Evolutionary conservation across 1,140 invertebrate species (phyloP).

Genomic region (Drosophila watanabei): DNA sequence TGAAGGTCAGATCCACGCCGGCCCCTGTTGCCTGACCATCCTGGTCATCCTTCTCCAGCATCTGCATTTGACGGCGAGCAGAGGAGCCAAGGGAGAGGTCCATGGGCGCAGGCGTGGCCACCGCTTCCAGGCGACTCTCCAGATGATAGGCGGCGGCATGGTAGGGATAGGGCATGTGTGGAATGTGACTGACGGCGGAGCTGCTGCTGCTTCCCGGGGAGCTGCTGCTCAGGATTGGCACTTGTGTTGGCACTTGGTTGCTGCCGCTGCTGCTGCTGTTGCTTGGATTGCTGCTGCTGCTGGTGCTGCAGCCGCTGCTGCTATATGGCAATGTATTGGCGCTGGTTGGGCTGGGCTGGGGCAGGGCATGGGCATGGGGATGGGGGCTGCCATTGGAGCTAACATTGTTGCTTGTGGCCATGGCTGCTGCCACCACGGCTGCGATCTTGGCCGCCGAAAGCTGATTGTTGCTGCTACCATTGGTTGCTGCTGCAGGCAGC

Average conservation of each 20-base stretch:
- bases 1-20: conserved; percentile 74
- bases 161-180: conserved; percentile 39
- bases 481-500: conserved; percentile 14
- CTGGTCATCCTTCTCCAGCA: conserved; percentile 35
- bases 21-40: conserved; percentile 23
- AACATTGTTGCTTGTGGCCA: conserved; percentile 25
- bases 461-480: conserved; percentile 24
- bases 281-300: conserved; percentile 8
- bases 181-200: conserved; percentile 54
- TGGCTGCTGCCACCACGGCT: conserved; percentile 54
- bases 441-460: conserved; percentile 55
- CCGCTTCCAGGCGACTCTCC: conserved; percentile 45
- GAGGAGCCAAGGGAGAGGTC: conserved; percentile 73
- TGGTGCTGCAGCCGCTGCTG: conserved; percentile 15
- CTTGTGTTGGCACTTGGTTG: conserved; percentile 53
- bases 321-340: conserved; percentile 38
- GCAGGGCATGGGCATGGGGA: neutral
- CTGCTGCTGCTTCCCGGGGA: conserved; percentile 28
- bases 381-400: conserved; percentile 21
- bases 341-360: conserved; percentile 37
- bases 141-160: conserved; percentile 18
- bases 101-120: conserved; percentile 66
- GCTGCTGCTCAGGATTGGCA: conserved; percentile 60
- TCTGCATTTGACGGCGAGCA: conserved; percentile 54
- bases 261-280: conserved; percentile 20